Conservation (phyloP, 2,113 vertebrate genomes). For the Orcinus orca region DNA sequence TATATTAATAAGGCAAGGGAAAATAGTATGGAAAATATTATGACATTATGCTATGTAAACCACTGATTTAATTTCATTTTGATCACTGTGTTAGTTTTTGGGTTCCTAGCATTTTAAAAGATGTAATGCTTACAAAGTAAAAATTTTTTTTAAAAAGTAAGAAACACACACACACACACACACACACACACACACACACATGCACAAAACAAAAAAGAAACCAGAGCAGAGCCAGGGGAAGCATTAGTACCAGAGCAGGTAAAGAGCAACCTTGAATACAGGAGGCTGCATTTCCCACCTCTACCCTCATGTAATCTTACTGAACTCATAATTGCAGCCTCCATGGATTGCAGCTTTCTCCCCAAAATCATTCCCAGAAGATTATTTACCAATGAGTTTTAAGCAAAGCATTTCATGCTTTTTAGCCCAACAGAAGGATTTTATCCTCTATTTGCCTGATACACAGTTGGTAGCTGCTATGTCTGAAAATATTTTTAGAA, state of each 20-base stretch:
- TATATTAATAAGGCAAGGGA: constrained; percentile 78
- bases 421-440: neutral
- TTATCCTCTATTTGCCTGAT: neutral
- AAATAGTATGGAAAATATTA: constrained; percentile 79
- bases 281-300: neutral
- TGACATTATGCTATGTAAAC: constrained; percentile 76
- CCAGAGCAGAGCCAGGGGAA: neutral
- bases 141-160: neutral
- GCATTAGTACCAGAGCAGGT: neutral
- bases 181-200: neutral
- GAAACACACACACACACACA: neutral
- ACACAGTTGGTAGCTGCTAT: neutral
- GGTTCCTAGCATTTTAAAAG: constrained; percentile 52
- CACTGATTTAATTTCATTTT: constrained; percentile 71
- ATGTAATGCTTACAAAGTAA: constrained; percentile 59
- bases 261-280: no score
- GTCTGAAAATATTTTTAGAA: neutral
- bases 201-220: neutral
- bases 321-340: neutral
- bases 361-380: neutral
- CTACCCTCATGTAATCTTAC: rapidly evolving
- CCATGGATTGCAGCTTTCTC: neutral
- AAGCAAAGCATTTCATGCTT: neutral
- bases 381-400: neutral
- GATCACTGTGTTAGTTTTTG: constrained; percentile 50